phyloP scores from a whole-genome alignment of 2,113 vertebrate genomes.

The Tylochromis polylepis region DNA sequence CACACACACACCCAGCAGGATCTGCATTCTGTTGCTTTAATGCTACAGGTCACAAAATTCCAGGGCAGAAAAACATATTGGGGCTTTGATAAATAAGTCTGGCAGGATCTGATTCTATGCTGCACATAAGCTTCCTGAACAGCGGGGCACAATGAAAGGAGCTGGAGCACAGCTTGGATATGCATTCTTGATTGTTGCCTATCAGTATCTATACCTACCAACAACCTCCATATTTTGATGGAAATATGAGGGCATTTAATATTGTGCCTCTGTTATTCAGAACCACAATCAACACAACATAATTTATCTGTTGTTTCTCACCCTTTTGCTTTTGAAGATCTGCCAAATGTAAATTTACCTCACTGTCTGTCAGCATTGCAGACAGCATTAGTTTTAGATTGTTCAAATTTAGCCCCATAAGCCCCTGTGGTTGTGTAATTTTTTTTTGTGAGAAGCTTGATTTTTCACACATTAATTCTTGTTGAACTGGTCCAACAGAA shows the following conservation, averaged over 20 bases:
- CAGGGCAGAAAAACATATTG: background rate
- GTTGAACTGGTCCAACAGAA: background rate
- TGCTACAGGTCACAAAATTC: too few species aligned
- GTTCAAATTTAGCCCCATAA: background rate
- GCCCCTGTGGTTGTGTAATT: rapidly evolving
- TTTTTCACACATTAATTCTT: background rate
- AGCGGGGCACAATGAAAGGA: too few species aligned
- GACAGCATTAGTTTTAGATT: background rate
- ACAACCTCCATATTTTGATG: background rate
- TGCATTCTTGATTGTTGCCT: background rate
- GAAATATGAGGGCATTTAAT: background rate
- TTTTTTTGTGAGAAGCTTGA: too few species aligned
- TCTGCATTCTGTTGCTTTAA: too few species aligned
- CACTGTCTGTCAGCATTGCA: too few species aligned
- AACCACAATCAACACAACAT: background rate
- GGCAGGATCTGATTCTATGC: background rate
- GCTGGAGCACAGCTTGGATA: too few species aligned
- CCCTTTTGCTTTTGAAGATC: background rate
- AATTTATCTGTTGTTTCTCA: background rate
- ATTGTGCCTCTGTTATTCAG: background rate
- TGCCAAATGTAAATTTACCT: rapidly evolving
- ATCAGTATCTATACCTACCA: background rate
- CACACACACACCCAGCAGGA: too few species aligned
- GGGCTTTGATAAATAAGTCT: background rate
- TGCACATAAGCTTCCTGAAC: too few species aligned